These are phyloP conservation scores for Heliornis fulica DNA, from an alignment of 2,113 vertebrate genomes.

Conservation along the genomic window DNA sequence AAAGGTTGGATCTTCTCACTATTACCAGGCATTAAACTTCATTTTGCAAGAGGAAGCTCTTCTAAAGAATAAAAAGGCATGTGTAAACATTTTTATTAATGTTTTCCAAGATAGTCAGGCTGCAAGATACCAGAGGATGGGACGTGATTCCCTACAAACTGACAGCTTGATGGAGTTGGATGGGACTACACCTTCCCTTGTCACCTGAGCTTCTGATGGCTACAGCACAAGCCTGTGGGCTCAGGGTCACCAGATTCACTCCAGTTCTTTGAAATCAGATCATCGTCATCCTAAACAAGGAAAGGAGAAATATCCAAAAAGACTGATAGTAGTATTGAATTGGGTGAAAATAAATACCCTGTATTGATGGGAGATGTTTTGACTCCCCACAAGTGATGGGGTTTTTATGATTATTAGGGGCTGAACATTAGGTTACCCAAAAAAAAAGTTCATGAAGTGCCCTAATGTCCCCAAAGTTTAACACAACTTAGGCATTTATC, in stretches of 20 bases:
- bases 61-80: background rate
- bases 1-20: background rate
- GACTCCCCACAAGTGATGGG: rapidly evolving
- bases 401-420: background rate
- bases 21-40: background rate
- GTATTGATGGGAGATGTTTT: background rate
- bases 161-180: background rate
- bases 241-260: background rate
- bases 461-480: background rate
- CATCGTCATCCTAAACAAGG: background rate
- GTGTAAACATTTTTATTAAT: background rate
- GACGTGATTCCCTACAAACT: background rate
- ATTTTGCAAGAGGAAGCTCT: background rate
- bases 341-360: background rate
- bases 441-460: background rate
- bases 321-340: background rate
- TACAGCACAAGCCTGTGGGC: background rate
- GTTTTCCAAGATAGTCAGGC: background rate
- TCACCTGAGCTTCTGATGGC: background rate
- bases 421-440: background rate
- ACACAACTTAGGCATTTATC: background rate
- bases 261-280: background rate
- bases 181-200: background rate
- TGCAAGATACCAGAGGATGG: background rate
- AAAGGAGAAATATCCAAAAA: background rate